A percentile compares a stretch with the other conserved stretches of the same genome.
Evolutionary conservation across 2,797 vertebrate genomes (phyloP).

Genomic region (Danio jaintianensis): DNA sequence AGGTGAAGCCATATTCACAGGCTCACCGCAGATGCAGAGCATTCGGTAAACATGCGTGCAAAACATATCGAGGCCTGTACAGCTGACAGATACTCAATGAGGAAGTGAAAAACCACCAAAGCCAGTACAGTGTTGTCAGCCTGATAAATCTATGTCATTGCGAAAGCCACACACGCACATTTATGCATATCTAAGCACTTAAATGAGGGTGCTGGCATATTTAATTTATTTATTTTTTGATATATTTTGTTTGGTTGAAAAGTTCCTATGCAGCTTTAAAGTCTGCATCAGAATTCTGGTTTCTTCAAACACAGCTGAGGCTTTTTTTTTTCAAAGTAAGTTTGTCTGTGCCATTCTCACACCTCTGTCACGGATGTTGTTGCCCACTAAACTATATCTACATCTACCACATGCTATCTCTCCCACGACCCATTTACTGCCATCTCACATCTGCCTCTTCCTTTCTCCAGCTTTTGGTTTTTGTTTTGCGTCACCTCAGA

Average conservation of each 20-base stretch:
- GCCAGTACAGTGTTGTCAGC: constrained; percentile 44
- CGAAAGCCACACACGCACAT: constrained; percentile 21
- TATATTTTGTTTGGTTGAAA: neutral
- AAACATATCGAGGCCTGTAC: constrained; percentile 54
- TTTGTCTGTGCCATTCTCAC: constrained; percentile 4
- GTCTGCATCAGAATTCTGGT: neutral
- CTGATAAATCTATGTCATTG: constrained; percentile 41
- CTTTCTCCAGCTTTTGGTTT: neutral
- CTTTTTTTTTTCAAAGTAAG: neutral
- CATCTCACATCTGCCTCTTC: constrained; percentile 42
- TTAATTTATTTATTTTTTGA: no score
- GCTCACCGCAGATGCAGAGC: constrained; percentile 50
- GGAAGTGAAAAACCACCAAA: constrained; percentile 60
- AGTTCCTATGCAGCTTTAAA: neutral
- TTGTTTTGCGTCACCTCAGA: neutral
- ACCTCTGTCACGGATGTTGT: constrained; percentile 42
- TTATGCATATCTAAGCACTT: neutral
- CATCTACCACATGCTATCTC: constrained; percentile 36
- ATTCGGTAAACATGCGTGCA: constrained; percentile 64
- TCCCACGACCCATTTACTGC: constrained; percentile 46
- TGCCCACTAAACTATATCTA: constrained; percentile 36
- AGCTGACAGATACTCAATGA: constrained; percentile 50
- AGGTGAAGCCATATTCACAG: constrained; percentile 20
- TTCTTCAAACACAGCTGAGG: neutral
- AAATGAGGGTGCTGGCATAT: neutral